phyloP scores from a whole-genome alignment of 1,140 invertebrate genomes.

The Caenorhabditis brenneri region DNA sequence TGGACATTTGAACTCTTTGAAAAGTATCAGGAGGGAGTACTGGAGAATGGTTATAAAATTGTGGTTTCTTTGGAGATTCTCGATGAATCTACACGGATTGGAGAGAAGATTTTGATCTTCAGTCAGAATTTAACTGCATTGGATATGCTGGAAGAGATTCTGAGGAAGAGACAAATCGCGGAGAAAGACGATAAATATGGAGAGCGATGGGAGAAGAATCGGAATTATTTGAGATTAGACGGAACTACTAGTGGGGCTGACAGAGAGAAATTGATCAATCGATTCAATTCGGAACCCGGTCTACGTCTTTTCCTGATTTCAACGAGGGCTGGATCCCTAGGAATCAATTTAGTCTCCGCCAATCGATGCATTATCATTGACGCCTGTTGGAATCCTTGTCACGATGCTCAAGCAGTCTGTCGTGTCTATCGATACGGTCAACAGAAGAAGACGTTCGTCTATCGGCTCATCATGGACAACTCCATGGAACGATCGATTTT shows the following conservation, averaged over 20 bases:
- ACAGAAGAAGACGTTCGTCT: conserved; percentile 89
- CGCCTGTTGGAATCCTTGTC: conserved; percentile 99
- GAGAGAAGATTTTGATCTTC: conserved; percentile 92
- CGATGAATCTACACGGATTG: conserved; percentile 83
- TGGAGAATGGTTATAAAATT: conserved; percentile 94
- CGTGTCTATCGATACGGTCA: conserved; percentile 96
- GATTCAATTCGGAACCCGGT: conserved; percentile 88
- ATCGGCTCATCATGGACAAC: conserved; percentile 93
- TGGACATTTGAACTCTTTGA: conserved; percentile 7
- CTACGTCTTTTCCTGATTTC: conserved; percentile 93
- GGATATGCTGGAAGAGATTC: conserved; percentile 93
- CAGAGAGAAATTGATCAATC: conserved; percentile 92
- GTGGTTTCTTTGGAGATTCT: conserved; percentile 90
- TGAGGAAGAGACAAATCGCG: conserved; percentile 78
- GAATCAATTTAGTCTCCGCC: conserved; percentile 94
- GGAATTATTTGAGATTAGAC: conserved; percentile 87
- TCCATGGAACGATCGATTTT: conserved; percentile 97
- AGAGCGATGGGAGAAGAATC: conserved; percentile 83
- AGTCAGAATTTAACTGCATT: conserved; percentile 94
- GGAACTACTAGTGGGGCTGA: conserved; percentile 91
- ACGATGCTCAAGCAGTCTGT: conserved; percentile 93
- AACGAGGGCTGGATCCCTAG: conserved; percentile 91
- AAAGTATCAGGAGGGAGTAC: conserved; percentile 76
- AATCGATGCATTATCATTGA: conserved; percentile 96
- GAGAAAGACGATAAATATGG: conserved; percentile 58